Evolutionary conservation across 2,113 vertebrate species (phyloP), one percentile per base, ranked within the genome.

Genomic region (Erythrolamprus reginae): DNA sequence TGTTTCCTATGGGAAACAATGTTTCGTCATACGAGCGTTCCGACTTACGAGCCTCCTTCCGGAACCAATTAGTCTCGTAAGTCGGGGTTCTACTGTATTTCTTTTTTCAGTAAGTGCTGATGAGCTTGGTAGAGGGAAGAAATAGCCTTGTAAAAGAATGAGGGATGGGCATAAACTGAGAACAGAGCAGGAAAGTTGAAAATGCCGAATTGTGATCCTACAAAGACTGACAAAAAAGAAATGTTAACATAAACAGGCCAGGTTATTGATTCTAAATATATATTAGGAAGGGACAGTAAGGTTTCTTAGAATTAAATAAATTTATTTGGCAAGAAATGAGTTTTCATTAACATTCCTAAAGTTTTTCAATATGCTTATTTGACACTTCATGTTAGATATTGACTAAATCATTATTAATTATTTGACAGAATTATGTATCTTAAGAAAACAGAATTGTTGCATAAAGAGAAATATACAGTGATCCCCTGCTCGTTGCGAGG

Each of bases 321-420:
- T 86, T 82, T 45, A 45, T 51, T 90, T 90, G 84, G 19, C 70
- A 19, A 86, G n/a, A 84, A 28, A 13, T 24, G 51, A 70, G 33
- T 23, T 26, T 42, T 42, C 10, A 8, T 86, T 61, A 52, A 70
- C n/a, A 45, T 28, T 84, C n/a, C 2, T 48, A 28, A 84, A 23
- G 19, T 28, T 38, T 58, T 33, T 28, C 13, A 89, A 38, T 61
- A 45, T 10, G 5, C 23, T 26, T 61, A 50, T 86, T 21, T 7
- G 13, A 65, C 24, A 33, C 21, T 38, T 51, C n/a, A 52, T 17
- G 50, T 52, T 86, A n/a, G 15, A n/a, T 38, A 38, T 19, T 84
- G 89, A 45, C 84, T 82, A 56, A 93, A 50, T 28, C 45, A 55
- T 28, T 91, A 94, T 92, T 94, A 89, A 84, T 89, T 92, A 93